Conservation (phyloP, 1,140 invertebrate genomes). For the Cherax quadricarinatus region DNA sequence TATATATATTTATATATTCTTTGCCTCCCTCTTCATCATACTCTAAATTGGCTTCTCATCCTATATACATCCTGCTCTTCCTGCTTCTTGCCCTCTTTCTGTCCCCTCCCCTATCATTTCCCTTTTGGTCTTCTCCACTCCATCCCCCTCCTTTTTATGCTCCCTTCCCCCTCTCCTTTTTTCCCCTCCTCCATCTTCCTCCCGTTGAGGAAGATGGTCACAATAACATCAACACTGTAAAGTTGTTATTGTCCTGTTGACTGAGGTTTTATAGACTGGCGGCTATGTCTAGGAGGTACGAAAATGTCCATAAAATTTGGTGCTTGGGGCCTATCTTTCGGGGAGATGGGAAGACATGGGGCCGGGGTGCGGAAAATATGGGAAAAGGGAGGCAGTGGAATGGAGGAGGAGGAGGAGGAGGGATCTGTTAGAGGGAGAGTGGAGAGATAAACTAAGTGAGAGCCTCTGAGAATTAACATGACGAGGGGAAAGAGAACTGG, state of each 20-base stretch:
- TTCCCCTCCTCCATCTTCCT: too few relatives aligned
- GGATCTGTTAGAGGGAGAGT: neutral
- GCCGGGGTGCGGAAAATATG: neutral
- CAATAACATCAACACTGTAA: constrained; percentile 25
- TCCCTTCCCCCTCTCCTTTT: too few relatives aligned
- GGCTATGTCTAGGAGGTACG: constrained; percentile 11
- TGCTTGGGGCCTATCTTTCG: neutral
- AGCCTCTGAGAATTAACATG: too few relatives aligned
- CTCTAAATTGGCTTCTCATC: too few relatives aligned
- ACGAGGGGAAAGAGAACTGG: neutral
- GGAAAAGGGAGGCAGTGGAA: neutral
- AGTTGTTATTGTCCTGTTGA: constrained; percentile 30
- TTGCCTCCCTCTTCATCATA: too few relatives aligned
- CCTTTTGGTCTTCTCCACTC: too few relatives aligned
- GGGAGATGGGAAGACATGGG: neutral
- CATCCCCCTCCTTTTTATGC: too few relatives aligned
- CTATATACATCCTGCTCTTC: too few relatives aligned
- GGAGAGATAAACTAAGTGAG: too few relatives aligned
- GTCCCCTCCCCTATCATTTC: too few relatives aligned
- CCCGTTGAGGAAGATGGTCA: neutral
- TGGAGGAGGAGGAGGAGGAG: constrained; percentile 2
- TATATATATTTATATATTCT: too few relatives aligned
- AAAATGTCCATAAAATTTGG: constrained; percentile 1
- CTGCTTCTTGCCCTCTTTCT: too few relatives aligned
- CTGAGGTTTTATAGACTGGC: constrained; percentile 19